Evolutionary conservation across 2,888 invertebrate species (phyloP).

Genomic region (Nephrotoma appendiculata): DNA sequence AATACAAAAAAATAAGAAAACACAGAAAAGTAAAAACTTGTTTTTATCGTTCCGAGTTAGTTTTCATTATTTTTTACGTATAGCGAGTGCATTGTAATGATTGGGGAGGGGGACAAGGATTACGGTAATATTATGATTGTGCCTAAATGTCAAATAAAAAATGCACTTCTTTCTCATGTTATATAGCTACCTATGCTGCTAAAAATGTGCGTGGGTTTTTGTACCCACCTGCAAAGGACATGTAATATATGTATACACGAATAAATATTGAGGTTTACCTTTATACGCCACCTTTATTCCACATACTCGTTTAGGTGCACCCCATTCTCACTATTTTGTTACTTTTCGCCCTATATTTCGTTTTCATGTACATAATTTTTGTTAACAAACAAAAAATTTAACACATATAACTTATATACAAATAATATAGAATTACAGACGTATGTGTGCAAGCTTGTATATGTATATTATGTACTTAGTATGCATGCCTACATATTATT

Average conservation of each 20-base stretch:
- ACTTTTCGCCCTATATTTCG: not conserved
- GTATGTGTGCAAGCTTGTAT: not conserved
- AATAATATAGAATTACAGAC: not conserved
- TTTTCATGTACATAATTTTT: not conserved
- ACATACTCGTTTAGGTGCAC: not conserved
- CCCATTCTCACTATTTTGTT: not conserved
- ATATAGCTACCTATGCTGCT: not conserved
- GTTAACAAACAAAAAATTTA: not conserved
- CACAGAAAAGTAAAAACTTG: not conserved
- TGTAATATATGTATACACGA: not conserved
- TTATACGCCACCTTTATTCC: not conserved
- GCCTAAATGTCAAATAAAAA: not conserved
- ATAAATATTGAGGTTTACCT: not conserved
- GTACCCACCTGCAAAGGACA: not conserved
- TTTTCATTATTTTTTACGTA: not conserved
- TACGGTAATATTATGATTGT: not conserved
- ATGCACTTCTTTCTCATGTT: not conserved
- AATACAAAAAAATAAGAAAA: not conserved
- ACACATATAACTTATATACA: not conserved
- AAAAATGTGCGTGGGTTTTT: not conserved
- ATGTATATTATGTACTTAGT: not conserved
- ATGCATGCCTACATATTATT: not conserved
- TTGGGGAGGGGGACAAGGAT: not conserved
- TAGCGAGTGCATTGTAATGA: not conserved
- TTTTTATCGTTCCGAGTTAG: not conserved